phyloP scores from a whole-genome alignment of 2,113 vertebrate genomes.

The Tricholaema leucomelas region DNA sequence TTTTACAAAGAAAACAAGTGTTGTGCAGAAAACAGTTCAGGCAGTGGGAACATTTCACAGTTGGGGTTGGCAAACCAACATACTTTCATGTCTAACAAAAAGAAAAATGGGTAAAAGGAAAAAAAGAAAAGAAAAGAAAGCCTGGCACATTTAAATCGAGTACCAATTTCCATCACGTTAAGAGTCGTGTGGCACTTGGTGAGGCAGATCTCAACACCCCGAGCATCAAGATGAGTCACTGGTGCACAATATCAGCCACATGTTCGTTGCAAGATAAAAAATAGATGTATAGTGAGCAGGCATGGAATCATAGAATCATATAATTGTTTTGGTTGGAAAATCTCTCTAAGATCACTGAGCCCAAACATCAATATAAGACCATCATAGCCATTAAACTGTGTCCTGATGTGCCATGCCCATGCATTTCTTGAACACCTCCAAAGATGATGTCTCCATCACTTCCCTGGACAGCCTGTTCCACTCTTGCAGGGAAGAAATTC shows the following conservation, averaged over 20 bases:
- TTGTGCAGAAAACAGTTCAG: slow-evolving; percentile 42
- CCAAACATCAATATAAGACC: too few species aligned
- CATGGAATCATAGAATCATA: too few species aligned
- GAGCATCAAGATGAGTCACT: not conserved
- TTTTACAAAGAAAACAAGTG: slow-evolving; percentile 64
- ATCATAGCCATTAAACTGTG: too few species aligned
- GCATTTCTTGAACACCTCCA: too few species aligned
- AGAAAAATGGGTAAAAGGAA: too few species aligned
- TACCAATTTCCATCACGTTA: rapidly evolving
- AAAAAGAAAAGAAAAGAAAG: not conserved
- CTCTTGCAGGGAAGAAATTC: too few species aligned
- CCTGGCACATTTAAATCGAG: not conserved
- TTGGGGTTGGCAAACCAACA: slow-evolving; percentile 12
- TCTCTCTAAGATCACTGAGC: too few species aligned
- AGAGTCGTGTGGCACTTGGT: not conserved
- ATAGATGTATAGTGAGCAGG: too few species aligned
- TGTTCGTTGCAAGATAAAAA: not conserved
- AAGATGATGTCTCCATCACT: too few species aligned
- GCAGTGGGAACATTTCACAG: slow-evolving; percentile 37
- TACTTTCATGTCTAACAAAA: not conserved
- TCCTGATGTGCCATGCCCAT: too few species aligned
- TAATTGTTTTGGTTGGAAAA: too few species aligned
- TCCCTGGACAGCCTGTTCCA: too few species aligned
- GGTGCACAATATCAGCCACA: not conserved
- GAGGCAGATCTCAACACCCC: not conserved